Conservation (phyloP, 2,888 invertebrate species). For the Spodoptera littoralis region DNA sequence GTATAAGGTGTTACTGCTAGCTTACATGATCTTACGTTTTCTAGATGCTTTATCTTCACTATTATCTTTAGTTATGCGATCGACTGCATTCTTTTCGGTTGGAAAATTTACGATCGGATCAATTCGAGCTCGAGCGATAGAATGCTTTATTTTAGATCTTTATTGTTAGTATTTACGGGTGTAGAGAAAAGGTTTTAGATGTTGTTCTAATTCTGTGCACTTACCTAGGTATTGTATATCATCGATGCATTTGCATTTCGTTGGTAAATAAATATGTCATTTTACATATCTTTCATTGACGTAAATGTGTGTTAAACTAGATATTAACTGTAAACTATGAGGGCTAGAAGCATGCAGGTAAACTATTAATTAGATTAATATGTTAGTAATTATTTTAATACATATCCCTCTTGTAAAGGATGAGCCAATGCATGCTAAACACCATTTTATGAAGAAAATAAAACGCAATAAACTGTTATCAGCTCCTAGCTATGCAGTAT, state of each 20-base stretch:
- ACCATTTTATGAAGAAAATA: constrained; percentile 1
- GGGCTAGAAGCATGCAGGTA: too few relatives aligned
- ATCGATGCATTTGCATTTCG: constrained; percentile 24
- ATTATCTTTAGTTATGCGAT: too few relatives aligned
- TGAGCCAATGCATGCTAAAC: too few relatives aligned
- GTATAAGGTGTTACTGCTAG: too few relatives aligned
- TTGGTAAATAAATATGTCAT: constrained; percentile 11
- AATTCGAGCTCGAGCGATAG: background rate
- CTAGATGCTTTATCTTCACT: too few relatives aligned
- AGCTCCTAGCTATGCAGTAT: background rate
- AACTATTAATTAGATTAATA: too few relatives aligned
- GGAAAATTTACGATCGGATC: too few relatives aligned
- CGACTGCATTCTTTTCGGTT: too few relatives aligned
- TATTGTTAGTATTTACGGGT: constrained; percentile 2
- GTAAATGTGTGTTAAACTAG: constrained; percentile 8
- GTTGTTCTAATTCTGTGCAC: constrained; percentile 21
- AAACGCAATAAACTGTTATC: constrained; percentile 32
- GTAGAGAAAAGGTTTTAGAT: constrained; percentile 1
- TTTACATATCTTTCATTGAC: constrained; percentile 20
- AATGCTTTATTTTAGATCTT: background rate
- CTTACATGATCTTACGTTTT: too few relatives aligned
- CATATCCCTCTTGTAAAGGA: too few relatives aligned
- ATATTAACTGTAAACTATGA: too few relatives aligned
- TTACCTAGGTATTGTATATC: constrained; percentile 7
- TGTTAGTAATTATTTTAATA: too few relatives aligned